phyloP scores from a whole-genome alignment of 1,140 invertebrate species.

The Uloborus diversus region DNA sequence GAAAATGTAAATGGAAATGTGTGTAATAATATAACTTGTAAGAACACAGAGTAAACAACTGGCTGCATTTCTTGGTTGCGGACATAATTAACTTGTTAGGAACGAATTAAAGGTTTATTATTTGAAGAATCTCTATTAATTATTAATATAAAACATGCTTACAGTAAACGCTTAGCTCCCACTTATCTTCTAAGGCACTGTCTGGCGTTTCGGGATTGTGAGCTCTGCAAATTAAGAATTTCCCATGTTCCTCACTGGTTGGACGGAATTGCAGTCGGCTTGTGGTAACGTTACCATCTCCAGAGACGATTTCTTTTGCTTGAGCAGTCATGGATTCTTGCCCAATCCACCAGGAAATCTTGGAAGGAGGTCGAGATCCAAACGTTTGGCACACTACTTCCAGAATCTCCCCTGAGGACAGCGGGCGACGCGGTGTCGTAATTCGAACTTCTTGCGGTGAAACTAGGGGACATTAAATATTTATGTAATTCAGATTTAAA shows the following conservation, averaged over 20 bases:
- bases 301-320: conserved; percentile 46
- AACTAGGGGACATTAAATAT: no score
- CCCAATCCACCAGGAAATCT: conserved; percentile 82
- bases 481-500: no score
- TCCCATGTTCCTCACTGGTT: conserved; percentile 82
- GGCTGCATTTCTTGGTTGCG: no score
- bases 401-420: conserved; percentile 63
- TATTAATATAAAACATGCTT: no score
- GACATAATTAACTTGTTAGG: no score
- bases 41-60: no score
- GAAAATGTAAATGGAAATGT: no score
- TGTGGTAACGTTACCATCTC: conserved; percentile 56
- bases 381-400: conserved; percentile 85
- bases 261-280: conserved; percentile 62
- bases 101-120: no score
- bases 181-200: conserved; percentile 78
- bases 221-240: conserved; percentile 81
- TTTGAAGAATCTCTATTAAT: no score
- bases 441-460: conserved; percentile 79
- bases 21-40: no score
- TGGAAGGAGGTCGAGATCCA: conserved; percentile 85
- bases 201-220: conserved; percentile 74
- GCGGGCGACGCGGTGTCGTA: conserved; percentile 38
- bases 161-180: conserved; percentile 88
- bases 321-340: conserved; percentile 66